phyloP scores from a whole-genome alignment of 2,113 vertebrate genomes.

The Brachypodius melanocephalos region DNA sequence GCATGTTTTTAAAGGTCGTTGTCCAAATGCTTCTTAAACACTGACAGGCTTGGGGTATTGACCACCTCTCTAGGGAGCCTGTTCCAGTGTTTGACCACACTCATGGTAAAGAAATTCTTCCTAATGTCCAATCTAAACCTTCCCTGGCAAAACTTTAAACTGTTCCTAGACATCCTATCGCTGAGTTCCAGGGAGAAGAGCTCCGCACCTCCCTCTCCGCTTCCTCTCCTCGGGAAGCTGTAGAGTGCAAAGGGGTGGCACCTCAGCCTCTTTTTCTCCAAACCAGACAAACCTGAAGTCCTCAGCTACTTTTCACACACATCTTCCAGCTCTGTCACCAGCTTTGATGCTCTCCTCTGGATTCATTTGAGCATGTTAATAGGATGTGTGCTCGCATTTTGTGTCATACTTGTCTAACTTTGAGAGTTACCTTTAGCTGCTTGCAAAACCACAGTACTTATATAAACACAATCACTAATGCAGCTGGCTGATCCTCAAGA shows the following conservation, averaged over 20 bases:
- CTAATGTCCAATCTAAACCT: background rate
- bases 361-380: background rate
- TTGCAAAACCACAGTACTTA: background rate
- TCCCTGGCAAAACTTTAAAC: background rate
- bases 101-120: background rate
- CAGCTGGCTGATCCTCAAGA: background rate
- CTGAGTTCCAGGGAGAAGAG: background rate
- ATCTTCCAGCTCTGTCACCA: background rate
- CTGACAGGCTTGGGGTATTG: background rate
- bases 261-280: background rate
- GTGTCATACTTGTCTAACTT: background rate
- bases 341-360: background rate
- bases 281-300: background rate
- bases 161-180: background rate
- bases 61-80: background rate
- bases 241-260: fast-evolving
- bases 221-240: background rate
- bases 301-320: background rate
- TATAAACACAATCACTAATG: background rate
- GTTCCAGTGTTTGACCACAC: background rate
- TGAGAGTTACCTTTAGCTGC: background rate
- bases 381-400: background rate
- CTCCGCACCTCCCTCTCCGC: background rate
- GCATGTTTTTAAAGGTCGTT: background rate
- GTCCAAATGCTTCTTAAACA: background rate